A percentile compares a stretch with the other conserved stretches of the same genome.
phyloP scores from a whole-genome alignment of 2,113 vertebrate species.

The Ptychochromis oligacanthus region DNA sequence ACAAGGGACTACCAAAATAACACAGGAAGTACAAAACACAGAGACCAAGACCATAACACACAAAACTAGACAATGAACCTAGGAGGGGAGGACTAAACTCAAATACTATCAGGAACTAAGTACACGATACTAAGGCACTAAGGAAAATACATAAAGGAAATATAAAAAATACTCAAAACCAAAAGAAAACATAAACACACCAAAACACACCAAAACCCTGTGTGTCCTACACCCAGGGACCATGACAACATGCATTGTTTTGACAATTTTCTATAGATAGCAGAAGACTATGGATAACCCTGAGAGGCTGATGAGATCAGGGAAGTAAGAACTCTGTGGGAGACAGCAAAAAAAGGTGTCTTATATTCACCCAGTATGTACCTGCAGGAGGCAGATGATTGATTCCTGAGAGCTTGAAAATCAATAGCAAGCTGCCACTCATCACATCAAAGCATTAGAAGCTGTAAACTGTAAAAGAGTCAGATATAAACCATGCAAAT shows the following conservation, averaged over 20 bases:
- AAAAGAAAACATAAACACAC: too few species aligned
- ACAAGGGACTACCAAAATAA: too few species aligned
- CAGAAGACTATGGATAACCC: slow-evolving; percentile 42
- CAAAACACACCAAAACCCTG: too few species aligned
- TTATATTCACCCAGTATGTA: slow-evolving; percentile 43
- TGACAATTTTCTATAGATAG: slow-evolving; percentile 39
- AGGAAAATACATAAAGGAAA: too few species aligned
- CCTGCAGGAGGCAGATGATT: slow-evolving; percentile 59
- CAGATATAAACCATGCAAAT: slow-evolving; percentile 14
- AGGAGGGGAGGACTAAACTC: too few species aligned
- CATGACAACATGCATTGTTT: background rate
- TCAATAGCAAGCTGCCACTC: slow-evolving; percentile 63
- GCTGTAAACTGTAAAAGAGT: slow-evolving; percentile 30
- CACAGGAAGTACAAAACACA: too few species aligned
- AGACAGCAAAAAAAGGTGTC: slow-evolving; percentile 13
- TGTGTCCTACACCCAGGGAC: too few species aligned
- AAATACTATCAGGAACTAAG: too few species aligned
- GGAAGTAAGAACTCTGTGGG: slow-evolving; percentile 36
- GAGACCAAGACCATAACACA: too few species aligned
- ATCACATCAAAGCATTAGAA: slow-evolving; percentile 48
- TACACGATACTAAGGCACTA: too few species aligned
- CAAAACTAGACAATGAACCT: too few species aligned
- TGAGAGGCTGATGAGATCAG: slow-evolving; percentile 41
- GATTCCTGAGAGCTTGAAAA: slow-evolving; percentile 63
- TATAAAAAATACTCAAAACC: too few species aligned